Evolutionary conservation across 1,140 invertebrate genomes (phyloP).

Genomic region (Drosophila asahinai): DNA sequence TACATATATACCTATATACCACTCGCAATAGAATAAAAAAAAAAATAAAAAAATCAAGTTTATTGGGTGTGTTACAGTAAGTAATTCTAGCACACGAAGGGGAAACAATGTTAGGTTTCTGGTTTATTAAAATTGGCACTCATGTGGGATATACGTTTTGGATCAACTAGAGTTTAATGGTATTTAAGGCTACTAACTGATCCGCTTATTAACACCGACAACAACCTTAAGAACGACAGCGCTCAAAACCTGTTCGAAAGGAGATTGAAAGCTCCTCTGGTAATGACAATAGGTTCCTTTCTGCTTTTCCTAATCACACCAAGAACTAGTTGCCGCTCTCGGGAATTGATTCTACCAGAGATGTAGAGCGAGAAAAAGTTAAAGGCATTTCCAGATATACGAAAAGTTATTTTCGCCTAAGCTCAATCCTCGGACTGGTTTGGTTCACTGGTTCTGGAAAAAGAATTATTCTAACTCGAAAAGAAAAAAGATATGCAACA

Average conservation of each 20-base stretch:
- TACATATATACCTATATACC: too few species aligned
- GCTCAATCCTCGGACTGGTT: neutral
- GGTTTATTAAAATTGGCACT: too few species aligned
- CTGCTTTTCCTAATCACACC: conserved; percentile 31
- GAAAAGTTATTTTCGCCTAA: too few species aligned
- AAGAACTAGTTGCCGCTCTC: conserved; percentile 7
- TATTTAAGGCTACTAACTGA: conserved; percentile 52
- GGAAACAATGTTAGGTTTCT: too few species aligned
- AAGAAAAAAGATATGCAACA: neutral
- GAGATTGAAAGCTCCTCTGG: conserved; percentile 38
- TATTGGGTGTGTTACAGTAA: too few species aligned
- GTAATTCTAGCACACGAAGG: too few species aligned
- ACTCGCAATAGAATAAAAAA: too few species aligned
- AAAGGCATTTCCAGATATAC: too few species aligned
- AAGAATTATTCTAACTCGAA: neutral
- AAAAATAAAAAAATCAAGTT: too few species aligned
- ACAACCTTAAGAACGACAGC: conserved; percentile 31
- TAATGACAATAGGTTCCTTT: conserved; percentile 27
- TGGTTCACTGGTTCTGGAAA: neutral
- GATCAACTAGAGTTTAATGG: conserved; percentile 17
- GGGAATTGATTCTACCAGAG: neutral
- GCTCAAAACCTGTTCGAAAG: conserved; percentile 62
- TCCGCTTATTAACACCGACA: conserved; percentile 30
- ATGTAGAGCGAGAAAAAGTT: neutral
- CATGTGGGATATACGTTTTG: too few species aligned